phyloP scores from a whole-genome alignment of 1,140 invertebrate genomes.

The Calliphora vicina region DNA sequence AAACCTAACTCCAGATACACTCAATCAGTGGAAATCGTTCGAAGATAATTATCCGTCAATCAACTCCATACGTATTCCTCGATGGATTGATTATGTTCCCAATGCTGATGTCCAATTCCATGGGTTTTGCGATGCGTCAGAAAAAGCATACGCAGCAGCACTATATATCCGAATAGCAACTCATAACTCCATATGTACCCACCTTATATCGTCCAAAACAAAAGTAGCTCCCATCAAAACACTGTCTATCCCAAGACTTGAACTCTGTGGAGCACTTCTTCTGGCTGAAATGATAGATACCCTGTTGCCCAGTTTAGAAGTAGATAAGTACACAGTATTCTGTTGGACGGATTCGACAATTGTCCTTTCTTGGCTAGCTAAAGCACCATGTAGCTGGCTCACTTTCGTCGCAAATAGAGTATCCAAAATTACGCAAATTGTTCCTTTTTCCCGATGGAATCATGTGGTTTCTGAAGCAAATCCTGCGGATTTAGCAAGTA shows the following conservation, averaged over 20 bases:
- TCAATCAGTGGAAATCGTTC: too few relatives aligned
- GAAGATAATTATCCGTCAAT: too few relatives aligned
- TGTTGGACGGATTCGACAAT: constrained; percentile 64
- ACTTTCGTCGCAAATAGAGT: constrained; percentile 62
- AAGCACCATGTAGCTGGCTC: constrained; percentile 49
- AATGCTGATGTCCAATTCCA: constrained; percentile 40
- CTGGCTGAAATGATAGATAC: constrained; percentile 43
- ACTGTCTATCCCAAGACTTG: constrained; percentile 52
- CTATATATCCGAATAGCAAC: constrained; percentile 53
- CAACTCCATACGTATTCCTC: too few relatives aligned
- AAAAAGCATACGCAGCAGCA: constrained; percentile 53
- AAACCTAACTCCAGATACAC: too few relatives aligned
- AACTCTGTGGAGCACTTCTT: constrained; percentile 55
- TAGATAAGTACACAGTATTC: constrained; percentile 45
- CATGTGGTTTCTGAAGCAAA: constrained; percentile 56
- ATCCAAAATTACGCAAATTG: constrained; percentile 49
- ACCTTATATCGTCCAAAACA: not conserved
- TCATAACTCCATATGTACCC: not conserved
- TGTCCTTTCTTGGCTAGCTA: constrained; percentile 55
- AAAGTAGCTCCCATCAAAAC: constrained; percentile 53
- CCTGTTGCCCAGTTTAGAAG: constrained; percentile 44
- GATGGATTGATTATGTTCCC: too few relatives aligned
- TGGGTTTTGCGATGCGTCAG: constrained; percentile 60
- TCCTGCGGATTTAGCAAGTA: constrained; percentile 63
- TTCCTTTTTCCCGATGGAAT: constrained; percentile 52